Evolutionary conservation across 1,140 invertebrate genomes (phyloP).

Genomic region (Uloborus diversus): DNA sequence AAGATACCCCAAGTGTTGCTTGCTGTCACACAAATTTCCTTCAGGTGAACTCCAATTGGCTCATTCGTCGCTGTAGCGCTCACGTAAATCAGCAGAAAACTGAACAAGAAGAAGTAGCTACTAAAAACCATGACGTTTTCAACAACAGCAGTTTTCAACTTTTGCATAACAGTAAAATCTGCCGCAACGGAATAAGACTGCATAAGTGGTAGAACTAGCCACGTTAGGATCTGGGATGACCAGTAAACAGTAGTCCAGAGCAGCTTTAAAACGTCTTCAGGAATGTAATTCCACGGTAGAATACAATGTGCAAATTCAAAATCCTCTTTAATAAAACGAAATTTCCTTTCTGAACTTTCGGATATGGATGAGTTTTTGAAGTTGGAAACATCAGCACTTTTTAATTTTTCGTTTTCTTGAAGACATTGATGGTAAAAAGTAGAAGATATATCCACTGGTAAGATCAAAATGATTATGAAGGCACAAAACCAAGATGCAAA

Average conservation of each 20-base stretch:
- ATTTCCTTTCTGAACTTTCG: background rate
- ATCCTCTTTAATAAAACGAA: background rate
- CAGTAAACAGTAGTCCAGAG: background rate
- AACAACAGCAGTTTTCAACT: background rate
- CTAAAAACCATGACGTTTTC: background rate
- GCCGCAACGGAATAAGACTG: background rate
- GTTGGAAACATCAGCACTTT: background rate
- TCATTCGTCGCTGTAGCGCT: background rate
- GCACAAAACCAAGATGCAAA: background rate
- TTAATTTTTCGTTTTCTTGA: background rate
- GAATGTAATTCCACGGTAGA: background rate
- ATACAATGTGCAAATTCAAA: background rate
- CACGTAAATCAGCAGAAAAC: background rate
- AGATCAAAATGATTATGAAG: background rate
- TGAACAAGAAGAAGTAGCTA: no score
- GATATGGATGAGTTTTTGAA: background rate
- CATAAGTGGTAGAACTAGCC: background rate
- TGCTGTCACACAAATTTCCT: conserved; percentile 95
- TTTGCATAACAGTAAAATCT: background rate
- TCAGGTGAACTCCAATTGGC: conserved; percentile 71
- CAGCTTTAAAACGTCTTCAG: background rate
- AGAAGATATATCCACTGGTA: background rate
- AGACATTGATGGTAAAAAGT: background rate
- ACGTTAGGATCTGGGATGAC: background rate
- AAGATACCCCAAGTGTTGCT: conserved; percentile 99